Evolutionary conservation across 2,888 invertebrate species (phyloP), one percentile per base, ranked within the genome.

Genomic region (Anoncus sp.): DNA sequence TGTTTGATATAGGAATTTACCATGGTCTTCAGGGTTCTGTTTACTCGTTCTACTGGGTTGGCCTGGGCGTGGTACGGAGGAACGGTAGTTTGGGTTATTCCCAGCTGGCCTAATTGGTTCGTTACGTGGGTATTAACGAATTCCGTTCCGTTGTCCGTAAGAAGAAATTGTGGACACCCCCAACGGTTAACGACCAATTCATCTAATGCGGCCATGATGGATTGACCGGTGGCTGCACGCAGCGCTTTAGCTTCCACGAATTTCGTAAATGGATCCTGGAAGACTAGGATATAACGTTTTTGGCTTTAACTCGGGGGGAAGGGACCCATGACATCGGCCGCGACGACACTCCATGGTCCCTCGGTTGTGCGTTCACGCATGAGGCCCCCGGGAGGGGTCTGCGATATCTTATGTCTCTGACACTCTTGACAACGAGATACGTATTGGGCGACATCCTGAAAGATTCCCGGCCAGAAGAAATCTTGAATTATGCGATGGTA

Each of bases 111-210:
- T 12, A 80, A 22, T 0, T 67, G 40, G 1, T 12, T 10, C 2
- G 16, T 27, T n/a, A 73, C 45, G 47, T 60, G 43, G 47, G 49
- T 53, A 72, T 82, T 86, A 14, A 5, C 84, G 82, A 16, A 86
- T 83, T 45, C 20, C 35, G 79, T 65, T 82, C 85, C 69, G 83
- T 86, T 22, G 83, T 87, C 22, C 80, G 57, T 38, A 22, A 81
- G 57, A 78, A 85, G 45, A 4, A 0, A 55, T 83, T 85, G 6
- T 81, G 85, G 14, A 72, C 65, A 27, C 79, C 84, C 84, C 83
- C 84, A 71, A 55, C 57, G 1, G 82, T 85, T 14, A 73, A 60
- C 7, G 69, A 82, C 7, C 14, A 45, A 27, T 74, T 82, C 40
- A 59, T 81, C 35, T 2, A 70, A 10, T 0, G 60, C 65, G 0